These are phyloP conservation scores for Nasonovia ribisnigri DNA, from an alignment of 2,888 invertebrate species.

Conservation along the genomic window DNA sequence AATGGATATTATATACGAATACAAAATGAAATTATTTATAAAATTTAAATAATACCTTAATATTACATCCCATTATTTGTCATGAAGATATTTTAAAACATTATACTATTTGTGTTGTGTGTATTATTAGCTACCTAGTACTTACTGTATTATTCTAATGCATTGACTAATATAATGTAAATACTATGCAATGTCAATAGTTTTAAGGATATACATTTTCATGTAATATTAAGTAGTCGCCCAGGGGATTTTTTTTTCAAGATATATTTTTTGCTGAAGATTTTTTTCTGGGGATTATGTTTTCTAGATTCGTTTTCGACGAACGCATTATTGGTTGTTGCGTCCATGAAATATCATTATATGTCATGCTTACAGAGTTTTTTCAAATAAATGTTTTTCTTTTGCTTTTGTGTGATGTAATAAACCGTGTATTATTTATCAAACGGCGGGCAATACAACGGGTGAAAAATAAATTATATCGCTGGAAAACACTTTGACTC, in stretches of 20 bases:
- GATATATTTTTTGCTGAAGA: not conserved
- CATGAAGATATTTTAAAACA: not conserved
- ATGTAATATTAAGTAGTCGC: too few species aligned
- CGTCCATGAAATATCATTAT: not conserved
- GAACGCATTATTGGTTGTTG: not conserved
- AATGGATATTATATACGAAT: not conserved
- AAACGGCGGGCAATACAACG: not conserved
- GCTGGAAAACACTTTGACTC: not conserved
- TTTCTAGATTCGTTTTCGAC: not conserved
- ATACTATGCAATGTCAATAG: not conserved
- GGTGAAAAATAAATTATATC: slow-evolving; percentile 15
- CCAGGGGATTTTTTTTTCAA: not conserved
- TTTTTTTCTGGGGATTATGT: not conserved
- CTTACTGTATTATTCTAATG: not conserved
- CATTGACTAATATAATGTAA: not conserved
- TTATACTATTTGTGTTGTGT: not conserved
- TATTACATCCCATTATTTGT: not conserved
- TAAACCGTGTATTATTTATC: slow-evolving; percentile 3
- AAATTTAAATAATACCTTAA: not conserved
- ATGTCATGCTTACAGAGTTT: not conserved
- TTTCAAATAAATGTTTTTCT: not conserved
- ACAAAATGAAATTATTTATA: not conserved
- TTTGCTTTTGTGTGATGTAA: not conserved
- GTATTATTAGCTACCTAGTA: not conserved
- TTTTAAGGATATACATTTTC: not conserved